Conservation (phyloP, 2,113 vertebrate species). For the Steatornis caripensis region DNA sequence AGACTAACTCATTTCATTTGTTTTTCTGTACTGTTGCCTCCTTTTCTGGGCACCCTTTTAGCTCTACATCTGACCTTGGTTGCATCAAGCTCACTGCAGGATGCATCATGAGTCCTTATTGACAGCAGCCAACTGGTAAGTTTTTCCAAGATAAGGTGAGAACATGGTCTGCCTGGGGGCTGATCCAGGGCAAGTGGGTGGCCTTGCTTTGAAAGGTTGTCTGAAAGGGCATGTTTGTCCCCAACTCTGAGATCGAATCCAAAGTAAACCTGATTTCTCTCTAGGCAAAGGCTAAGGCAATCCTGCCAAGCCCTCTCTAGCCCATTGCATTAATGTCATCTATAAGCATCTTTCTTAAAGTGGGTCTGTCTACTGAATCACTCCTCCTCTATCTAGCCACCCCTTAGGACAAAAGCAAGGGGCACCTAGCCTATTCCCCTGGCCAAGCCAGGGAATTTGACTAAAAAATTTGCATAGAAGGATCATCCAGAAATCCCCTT, state of each 20-base stretch:
- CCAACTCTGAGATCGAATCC: conserved; percentile 24
- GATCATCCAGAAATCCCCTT: not conserved
- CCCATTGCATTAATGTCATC: conserved; percentile 1
- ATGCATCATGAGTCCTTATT: not conserved
- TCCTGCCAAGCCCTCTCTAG: not conserved
- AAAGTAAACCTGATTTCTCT: conserved; percentile 54
- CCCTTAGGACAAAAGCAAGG: not conserved
- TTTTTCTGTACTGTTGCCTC: not conserved
- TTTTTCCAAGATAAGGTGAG: conserved; percentile 8
- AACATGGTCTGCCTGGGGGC: not conserved
- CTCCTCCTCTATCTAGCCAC: not conserved
- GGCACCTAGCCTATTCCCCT: not conserved
- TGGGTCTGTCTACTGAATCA: not conserved
- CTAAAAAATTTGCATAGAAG: not conserved
- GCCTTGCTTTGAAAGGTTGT: conserved; percentile 37
- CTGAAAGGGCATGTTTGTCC: conserved; percentile 58
- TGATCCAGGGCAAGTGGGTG: conserved; percentile 18
- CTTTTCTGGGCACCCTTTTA: not conserved
- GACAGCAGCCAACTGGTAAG: not conserved
- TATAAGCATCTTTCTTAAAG: not conserved
- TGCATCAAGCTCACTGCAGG: not conserved
- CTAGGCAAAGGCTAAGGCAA: conserved; percentile 39
- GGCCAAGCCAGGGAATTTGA: not conserved
- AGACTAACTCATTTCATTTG: not conserved
- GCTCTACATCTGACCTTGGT: not conserved